These are phyloP conservation scores for Ciona savignyi DNA, from an alignment of 23 tunicate species.

Conservation along the genomic window DNA sequence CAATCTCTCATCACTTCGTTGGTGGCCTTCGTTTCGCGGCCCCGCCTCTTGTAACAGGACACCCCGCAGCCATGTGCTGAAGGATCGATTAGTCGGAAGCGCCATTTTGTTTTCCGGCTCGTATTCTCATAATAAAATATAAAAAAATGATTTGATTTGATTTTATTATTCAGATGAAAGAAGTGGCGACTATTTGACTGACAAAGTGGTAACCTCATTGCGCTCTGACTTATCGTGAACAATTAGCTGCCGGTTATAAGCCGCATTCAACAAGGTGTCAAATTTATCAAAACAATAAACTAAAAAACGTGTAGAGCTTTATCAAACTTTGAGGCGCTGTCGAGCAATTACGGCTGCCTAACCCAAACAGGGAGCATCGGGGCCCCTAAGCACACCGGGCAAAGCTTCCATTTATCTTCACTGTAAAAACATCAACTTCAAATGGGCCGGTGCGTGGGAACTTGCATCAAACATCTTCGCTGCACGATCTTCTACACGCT, in stretches of 20 bases:
- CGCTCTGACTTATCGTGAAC: neutral
- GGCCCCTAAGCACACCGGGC: neutral
- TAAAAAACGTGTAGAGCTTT: neutral
- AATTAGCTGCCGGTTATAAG: neutral
- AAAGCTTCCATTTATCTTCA: neutral
- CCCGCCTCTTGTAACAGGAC: constrained; percentile 1
- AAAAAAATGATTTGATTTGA: too few relatives aligned
- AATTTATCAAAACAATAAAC: neutral
- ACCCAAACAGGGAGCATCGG: neutral
- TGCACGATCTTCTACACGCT: neutral
- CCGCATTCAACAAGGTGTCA: neutral
- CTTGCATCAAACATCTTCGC: neutral
- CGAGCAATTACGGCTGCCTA: neutral
- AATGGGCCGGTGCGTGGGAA: constrained; percentile 1
- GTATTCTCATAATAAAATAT: too few relatives aligned
- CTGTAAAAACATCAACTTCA: constrained; percentile 1
- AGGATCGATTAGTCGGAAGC: neutral
- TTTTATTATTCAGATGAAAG: too few relatives aligned
- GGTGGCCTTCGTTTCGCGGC: neutral
- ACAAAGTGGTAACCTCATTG: neutral
- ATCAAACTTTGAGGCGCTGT: neutral
- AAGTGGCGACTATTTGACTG: neutral
- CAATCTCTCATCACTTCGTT: neutral
- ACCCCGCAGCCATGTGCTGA: neutral
- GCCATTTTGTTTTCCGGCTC: neutral